A percentile compares a stretch with the other conserved stretches of the same genome.
Conservation (phyloP, 2,797 vertebrate genomes). For the Semotilus atromaculatus region DNA sequence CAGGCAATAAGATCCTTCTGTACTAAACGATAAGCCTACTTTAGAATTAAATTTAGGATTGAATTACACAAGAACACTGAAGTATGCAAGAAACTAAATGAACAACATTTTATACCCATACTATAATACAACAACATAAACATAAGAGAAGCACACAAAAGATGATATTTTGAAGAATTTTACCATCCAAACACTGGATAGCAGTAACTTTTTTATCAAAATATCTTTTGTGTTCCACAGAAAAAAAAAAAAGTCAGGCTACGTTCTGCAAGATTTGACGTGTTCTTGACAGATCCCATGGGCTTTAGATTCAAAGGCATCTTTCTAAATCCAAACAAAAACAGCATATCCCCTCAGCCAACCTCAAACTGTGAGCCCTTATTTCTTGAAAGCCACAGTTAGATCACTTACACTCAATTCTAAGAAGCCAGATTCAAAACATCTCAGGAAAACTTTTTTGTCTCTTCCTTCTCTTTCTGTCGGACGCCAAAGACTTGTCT, state of each 20-base stretch:
- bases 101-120: not conserved
- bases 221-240: not conserved
- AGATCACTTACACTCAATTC: not conserved
- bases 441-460: not conserved
- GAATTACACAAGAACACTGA: not conserved
- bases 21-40: not conserved
- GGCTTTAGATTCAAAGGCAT: not conserved
- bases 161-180: not conserved
- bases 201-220: not conserved
- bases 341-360: not conserved
- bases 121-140: not conserved
- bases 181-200: not conserved
- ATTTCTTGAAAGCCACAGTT: not conserved
- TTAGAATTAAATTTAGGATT: conserved; percentile 4
- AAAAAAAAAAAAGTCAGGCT: not conserved
- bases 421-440: not conserved
- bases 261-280: not conserved
- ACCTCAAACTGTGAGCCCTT: conserved; percentile 6
- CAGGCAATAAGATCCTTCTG: not conserved
- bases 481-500: not conserved
- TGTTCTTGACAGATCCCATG: not conserved
- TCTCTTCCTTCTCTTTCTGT: not conserved
- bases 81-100: not conserved
- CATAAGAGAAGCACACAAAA: not conserved
- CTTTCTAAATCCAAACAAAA: not conserved